Evolutionary conservation across 2,888 invertebrate genomes (phyloP), one percentile per base, ranked within the genome.

Genomic region (Pocota personata): DNA sequence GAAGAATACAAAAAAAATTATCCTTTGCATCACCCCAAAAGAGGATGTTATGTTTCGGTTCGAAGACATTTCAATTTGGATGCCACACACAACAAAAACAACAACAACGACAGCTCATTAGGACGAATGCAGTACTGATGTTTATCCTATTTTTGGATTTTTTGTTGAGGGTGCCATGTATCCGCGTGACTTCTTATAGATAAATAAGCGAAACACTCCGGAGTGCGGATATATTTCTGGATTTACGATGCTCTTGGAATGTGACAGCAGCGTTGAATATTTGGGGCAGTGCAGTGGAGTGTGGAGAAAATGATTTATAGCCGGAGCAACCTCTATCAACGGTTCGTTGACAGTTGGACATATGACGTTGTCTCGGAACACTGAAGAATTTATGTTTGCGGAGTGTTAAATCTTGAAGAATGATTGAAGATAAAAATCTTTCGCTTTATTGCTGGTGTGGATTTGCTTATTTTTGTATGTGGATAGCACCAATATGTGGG

Each of bases 311-410:
- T 83, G 79, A 84, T 84, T 84, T 79, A 84, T 79, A 19, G 69
- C 24, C 62, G 19, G 27, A 64, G 40, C 78, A 62, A 46, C 67
- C 24, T 55, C 62, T 75, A 48, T 64, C 73, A 57, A 64, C 48
- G 57, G 79, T 69, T 75, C 69, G 83, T 79, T 84, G 83, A 84
- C 83, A 84, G 79, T 64, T 62, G 79, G 73, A 84, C 83, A 84
- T 84, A 73, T 79, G 79, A 75, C 40, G 57, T 69, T 69, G 76
- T 82, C 67, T 37, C 30, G 50, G 57, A 50, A 67, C 40, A 60
- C 27, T 66, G 35, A 30, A 27, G 37, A 10, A 48, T 24, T 3
- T 60, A 16, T 60, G 62, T 55, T 27, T 37, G 43, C 7, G n/a
- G 76, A 62, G 67, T 10, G 35, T 27, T 35, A 16, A 48, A 50